phyloP scores from a whole-genome alignment of 2,113 vertebrate species.

The Daubentonia madagascariensis region DNA sequence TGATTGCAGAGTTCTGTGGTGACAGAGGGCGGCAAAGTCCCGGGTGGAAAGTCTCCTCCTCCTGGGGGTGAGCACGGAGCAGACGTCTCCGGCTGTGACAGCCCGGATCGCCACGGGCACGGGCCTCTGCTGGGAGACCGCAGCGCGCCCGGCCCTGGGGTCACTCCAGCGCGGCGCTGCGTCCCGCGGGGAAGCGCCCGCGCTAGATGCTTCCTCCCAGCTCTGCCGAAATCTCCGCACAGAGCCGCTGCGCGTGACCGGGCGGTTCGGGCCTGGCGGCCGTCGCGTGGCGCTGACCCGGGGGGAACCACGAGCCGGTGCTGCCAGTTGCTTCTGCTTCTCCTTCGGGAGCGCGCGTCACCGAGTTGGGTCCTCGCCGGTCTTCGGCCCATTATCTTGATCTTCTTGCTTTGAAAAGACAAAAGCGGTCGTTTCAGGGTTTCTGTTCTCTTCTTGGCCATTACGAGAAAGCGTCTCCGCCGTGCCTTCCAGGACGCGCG shows the following conservation, averaged over 20 bases:
- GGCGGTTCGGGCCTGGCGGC: no score
- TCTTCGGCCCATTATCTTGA: not conserved
- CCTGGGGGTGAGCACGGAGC: fast-evolving
- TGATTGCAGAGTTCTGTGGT: fast-evolving
- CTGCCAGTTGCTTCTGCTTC: no score
- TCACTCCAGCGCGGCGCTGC: fast-evolving
- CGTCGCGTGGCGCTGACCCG: no score
- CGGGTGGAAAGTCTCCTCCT: not conserved
- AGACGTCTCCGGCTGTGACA: no score
- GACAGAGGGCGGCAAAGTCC: not conserved
- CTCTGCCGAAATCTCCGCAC: no score
- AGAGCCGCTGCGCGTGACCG: no score
- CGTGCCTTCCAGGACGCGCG: no score
- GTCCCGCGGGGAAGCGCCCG: not conserved
- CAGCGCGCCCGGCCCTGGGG: no score
- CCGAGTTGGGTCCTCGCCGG: not conserved
- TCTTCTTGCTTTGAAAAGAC: not conserved
- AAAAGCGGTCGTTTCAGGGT: not conserved
- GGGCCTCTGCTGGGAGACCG: no score
- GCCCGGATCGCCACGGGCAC: no score
- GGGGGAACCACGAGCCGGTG: no score
- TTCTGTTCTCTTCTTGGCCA: fast-evolving
- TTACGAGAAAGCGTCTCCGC: not conserved
- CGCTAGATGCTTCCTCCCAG: no score
- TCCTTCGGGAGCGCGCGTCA: fast-evolving